These are phyloP conservation scores for Drosophila teissieri DNA, from an alignment of 1,140 invertebrate species.

Conservation along the genomic window DNA sequence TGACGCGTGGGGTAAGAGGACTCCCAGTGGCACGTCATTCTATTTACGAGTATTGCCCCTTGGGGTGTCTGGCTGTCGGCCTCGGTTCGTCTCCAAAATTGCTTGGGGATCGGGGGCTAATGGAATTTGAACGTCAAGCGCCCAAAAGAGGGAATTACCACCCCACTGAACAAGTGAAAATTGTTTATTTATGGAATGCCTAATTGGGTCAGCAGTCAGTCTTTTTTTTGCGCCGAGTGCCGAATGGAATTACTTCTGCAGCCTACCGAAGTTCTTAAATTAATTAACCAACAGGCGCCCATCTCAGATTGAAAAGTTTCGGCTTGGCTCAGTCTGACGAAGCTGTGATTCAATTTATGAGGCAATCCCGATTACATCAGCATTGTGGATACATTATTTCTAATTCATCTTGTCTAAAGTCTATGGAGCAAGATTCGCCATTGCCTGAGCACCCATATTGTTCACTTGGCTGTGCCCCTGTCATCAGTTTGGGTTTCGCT, in stretches of 20 bases:
- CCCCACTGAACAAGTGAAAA: conserved; percentile 27
- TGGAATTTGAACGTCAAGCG: conserved; percentile 38
- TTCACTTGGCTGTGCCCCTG: conserved; percentile 32
- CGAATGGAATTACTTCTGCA: background rate
- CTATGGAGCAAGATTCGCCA: conserved; percentile 40
- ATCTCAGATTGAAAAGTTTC: conserved; percentile 29
- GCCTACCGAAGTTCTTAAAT: background rate
- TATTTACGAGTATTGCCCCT: conserved; percentile 35
- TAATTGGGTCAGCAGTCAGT: conserved; percentile 38
- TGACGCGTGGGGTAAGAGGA: background rate
- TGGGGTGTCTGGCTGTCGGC: conserved; percentile 38
- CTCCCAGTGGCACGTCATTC: conserved; percentile 14
- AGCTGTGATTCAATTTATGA: conserved; percentile 23
- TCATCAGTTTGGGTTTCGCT: conserved; percentile 44
- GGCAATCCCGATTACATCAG: conserved; percentile 36
- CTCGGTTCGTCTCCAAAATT: conserved; percentile 19
- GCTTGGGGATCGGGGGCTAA: conserved; percentile 39
- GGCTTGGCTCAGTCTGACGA: background rate
- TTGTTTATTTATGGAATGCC: conserved; percentile 50
- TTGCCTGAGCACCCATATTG: conserved; percentile 36
- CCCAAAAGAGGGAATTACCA: background rate
- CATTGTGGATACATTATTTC: conserved; percentile 27
- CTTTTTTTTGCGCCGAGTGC: too few relatives aligned
- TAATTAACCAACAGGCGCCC: conserved; percentile 2
- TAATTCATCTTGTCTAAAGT: conserved; percentile 42